phyloP scores from a whole-genome alignment of 30 jellyfish, hydroid and myxozoan species.

The Aurelia aurita complex sp. Pacific region DNA sequence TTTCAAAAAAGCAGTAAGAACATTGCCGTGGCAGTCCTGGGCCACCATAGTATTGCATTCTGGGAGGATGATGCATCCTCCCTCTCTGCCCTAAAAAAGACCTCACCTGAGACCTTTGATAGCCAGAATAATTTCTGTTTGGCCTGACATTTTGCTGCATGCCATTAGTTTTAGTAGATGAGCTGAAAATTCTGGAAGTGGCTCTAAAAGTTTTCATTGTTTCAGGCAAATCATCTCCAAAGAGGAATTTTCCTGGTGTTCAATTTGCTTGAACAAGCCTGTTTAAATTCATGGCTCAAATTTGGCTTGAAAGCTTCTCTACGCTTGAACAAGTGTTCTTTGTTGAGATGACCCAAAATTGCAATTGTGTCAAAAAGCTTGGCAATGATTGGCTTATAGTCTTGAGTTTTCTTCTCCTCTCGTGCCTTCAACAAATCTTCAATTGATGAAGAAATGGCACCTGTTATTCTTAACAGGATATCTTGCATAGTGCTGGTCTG shows the following conservation, averaged over 20 bases:
- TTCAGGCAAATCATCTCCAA: constrained; percentile 33
- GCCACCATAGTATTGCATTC: neutral
- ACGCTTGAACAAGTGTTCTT: constrained; percentile 15
- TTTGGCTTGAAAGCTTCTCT: constrained; percentile 33
- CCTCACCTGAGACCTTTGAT: neutral
- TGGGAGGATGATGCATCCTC: constrained; percentile 47
- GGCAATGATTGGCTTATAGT: constrained; percentile 9
- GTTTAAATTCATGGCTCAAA: constrained; percentile 31
- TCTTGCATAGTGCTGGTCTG: neutral
- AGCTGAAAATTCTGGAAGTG: constrained; percentile 3
- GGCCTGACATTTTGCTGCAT: constrained; percentile 18
- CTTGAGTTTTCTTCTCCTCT: constrained; percentile 1
- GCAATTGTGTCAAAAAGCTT: constrained; percentile 30
- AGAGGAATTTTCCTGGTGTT: constrained; percentile 36
- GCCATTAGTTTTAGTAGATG: constrained; percentile 5
- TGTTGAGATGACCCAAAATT: constrained; percentile 36
- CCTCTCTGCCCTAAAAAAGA: constrained; percentile 57
- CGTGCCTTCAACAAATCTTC: constrained; percentile 17
- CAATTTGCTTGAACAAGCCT: constrained; percentile 32
- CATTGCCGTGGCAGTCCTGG: too few species aligned
- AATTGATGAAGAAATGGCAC: neutral
- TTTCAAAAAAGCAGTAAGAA: too few species aligned
- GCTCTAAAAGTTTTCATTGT: constrained; percentile 30
- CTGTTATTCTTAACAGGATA: constrained; percentile 22
- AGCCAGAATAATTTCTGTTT: neutral